phyloP scores from a whole-genome alignment of 2,797 vertebrate species.

The Chloroceryle inda region DNA sequence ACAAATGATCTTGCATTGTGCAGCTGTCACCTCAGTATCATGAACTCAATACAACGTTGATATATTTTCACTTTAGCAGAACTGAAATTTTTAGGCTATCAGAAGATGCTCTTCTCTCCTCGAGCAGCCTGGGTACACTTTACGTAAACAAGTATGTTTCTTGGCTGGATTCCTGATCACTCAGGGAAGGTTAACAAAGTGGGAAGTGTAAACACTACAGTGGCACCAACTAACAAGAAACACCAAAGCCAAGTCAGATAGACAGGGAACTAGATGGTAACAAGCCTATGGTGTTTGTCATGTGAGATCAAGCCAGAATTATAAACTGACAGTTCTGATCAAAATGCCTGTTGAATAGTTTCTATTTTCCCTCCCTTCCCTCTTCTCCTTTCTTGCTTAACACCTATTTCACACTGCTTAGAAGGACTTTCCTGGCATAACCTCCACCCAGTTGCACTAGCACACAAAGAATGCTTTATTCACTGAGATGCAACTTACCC shows the following conservation, averaged over 20 bases:
- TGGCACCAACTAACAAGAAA: not conserved
- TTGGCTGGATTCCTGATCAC: not conserved
- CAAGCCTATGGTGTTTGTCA: not conserved
- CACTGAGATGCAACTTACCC: conserved; percentile 82
- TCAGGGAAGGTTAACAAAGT: not conserved
- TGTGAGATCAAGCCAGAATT: not conserved
- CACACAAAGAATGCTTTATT: not conserved
- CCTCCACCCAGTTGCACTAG: not conserved
- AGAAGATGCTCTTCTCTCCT: not conserved
- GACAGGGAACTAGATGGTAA: not conserved
- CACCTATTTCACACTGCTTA: not conserved
- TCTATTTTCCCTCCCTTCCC: too few species aligned
- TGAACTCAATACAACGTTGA: not conserved
- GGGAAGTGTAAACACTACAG: not conserved
- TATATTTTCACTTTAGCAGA: not conserved
- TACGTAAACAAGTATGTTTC: fast-evolving
- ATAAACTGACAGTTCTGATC: not conserved
- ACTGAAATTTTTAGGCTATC: not conserved
- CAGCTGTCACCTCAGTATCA: not conserved
- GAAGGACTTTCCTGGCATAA: not conserved
- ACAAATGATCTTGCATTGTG: not conserved
- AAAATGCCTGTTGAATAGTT: not conserved
- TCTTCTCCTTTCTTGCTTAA: not conserved
- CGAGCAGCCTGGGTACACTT: not conserved
- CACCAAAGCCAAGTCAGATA: not conserved